Base-by-base conservation (phyloP, 2,888 invertebrate species). In the Limnephilus marmoratus region DNA sequence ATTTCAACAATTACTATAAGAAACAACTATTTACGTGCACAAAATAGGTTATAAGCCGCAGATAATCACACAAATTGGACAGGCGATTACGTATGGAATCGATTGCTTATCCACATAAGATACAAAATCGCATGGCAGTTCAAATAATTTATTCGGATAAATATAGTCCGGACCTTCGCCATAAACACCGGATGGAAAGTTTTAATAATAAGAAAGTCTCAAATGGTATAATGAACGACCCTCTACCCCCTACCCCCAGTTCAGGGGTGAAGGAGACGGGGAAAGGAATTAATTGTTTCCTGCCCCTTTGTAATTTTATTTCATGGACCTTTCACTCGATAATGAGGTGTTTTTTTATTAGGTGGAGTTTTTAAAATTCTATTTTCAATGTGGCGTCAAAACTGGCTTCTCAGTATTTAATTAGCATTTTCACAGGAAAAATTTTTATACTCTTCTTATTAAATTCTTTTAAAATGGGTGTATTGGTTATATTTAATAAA, bases 221-320 rank as follows among this genome's bases (percentile, higher is more conserved):
- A 86, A 83, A 83, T 83, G 83, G 68, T 68, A 68, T 68, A 68
- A 68, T 68, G 68, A 68, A 68, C 68, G 68, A 68, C 24, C 24
- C 2, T 24, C 18, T 34, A 37, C 18, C 18, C 83, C 24, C 34
- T 18, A 68, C 18, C 3, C 7, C 18, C 5, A 24, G 24, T 9
- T 18, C 13, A 15, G 15, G 68, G 68, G 18, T 5, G 68, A 7
- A 9, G 7, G 7, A 24, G 7, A 2, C 7, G 68, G 7, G 68
- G 41, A n/a, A 49, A 86, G 86, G 41, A 86, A 86, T 86, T 86
- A 86, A 86, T 86, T 86, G 86, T 45, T 86, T 86, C 86, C 86
- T 86, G 41, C 41, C n/a, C 45, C 83, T 34, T 83, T 83, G 68
- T 68, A 34, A 41, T 83, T 37, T 34, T 34, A 83, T 41, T 83